phyloP scores from a whole-genome alignment of 2,797 vertebrate genomes.

The Schizothorax lantsangensis region DNA sequence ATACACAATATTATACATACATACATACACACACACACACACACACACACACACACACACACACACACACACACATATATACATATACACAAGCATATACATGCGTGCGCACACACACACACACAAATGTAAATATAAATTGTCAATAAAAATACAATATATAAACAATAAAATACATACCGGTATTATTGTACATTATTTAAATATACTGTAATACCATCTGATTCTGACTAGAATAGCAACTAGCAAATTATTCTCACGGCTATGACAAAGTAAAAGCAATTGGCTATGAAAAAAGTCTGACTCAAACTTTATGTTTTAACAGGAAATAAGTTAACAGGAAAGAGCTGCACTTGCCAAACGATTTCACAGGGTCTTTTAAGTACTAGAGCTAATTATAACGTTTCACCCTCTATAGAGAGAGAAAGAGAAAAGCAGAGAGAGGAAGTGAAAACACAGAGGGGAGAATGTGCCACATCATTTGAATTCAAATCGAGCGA shows the following conservation, averaged over 20 bases:
- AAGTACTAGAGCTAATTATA: conserved; percentile 56
- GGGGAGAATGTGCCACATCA: conserved; percentile 50
- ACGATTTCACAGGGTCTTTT: not conserved
- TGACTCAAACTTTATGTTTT: not conserved
- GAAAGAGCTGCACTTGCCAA: not conserved
- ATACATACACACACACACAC: no score
- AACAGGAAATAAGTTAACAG: not conserved
- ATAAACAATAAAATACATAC: not conserved
- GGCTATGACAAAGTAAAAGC: not conserved
- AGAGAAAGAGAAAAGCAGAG: not conserved
- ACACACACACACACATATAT: no score
- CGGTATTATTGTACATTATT: no score
- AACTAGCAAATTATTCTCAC: not conserved
- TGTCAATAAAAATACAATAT: no score
- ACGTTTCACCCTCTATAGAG: conserved; percentile 48
- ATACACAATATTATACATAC: no score
- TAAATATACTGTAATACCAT: no score
- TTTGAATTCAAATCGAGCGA: conserved; percentile 56
- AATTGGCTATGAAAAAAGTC: not conserved
- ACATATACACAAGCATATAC: no score
- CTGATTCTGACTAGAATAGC: no score
- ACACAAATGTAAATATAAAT: no score
- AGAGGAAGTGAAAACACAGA: conserved; percentile 18
- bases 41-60: no score
- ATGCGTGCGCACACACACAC: no score